Conservation (phyloP, 2,113 vertebrate genomes). For the Chiloscyllium plagiosum region DNA sequence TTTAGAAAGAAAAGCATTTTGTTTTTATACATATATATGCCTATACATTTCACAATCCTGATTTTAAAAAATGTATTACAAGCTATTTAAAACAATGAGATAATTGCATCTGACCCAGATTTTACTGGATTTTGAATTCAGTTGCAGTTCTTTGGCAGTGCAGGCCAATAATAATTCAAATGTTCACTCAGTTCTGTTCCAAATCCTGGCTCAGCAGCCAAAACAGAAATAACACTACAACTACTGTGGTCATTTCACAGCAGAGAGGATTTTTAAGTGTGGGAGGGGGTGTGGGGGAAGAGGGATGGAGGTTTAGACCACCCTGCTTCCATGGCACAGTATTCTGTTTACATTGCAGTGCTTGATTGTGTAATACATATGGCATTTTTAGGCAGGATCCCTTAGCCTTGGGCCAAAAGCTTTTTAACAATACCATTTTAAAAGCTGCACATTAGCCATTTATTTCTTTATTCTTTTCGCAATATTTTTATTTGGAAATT, state of each 20-base stretch:
- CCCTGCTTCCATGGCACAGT: slow-evolving; percentile 92
- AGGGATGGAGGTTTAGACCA: slow-evolving; percentile 68
- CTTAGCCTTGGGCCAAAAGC: slow-evolving; percentile 74
- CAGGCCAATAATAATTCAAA: slow-evolving; percentile 53
- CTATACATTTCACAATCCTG: not conserved
- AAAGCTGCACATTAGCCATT: slow-evolving; percentile 29
- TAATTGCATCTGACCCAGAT: slow-evolving; percentile 50
- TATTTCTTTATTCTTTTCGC: slow-evolving; percentile 23
- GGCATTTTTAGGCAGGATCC: slow-evolving; percentile 94
- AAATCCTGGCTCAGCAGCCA: slow-evolving; percentile 58
- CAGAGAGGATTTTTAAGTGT: slow-evolving; percentile 40
- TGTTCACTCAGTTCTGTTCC: slow-evolving; percentile 47
- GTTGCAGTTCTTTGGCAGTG: slow-evolving; percentile 52
- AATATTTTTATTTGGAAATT: slow-evolving; percentile 17
- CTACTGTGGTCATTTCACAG: slow-evolving; percentile 63
- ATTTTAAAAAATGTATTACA: not conserved
- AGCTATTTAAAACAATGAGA: slow-evolving; percentile 39
- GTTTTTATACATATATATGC: not conserved
- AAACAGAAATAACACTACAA: slow-evolving; percentile 70
- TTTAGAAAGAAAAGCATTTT: not conserved
- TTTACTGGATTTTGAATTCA: slow-evolving; percentile 50
- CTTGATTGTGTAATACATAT: slow-evolving; percentile 99
- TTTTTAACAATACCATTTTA: slow-evolving; percentile 57
- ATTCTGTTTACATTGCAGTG: slow-evolving; percentile 95
- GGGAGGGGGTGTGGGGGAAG: slow-evolving; percentile 24